Evolutionary conservation across 2,888 invertebrate genomes (phyloP), one percentile per base, ranked within the genome.

Genomic region (Lysandra bellargus): DNA sequence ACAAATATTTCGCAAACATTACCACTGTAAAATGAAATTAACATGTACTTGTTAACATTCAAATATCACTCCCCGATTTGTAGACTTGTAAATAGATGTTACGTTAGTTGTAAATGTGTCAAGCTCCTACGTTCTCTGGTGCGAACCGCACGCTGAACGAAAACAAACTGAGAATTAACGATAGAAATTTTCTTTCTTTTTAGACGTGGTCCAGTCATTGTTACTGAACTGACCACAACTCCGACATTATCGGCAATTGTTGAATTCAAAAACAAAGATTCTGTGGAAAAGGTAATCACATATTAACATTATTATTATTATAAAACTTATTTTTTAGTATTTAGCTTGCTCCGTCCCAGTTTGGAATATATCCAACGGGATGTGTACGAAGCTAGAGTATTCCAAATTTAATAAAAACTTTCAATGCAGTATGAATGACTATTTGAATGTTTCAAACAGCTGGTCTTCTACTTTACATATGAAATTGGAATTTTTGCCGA

Each of bases 151-250:
- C 89, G 87, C 87, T 82, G 89, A 87, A 87, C 86, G 7, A 74
- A 87, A 85, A 83, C 83, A 85, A 87, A 87, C 88, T 90, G 90
- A 92, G 89, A 90, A 93, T 93, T 94, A 94, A 94, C 88, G 85
- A 90, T 88, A 89, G 89, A 89, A 87, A 90, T 92, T 92, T 89
- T 93, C 90, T 94, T 94, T 93, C 90, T 94, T 94, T 94, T 92
- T 94, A 94, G 94, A 94, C 94, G 94, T 94, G 94, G 94, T 94
- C 94, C 94, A 92, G 94, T 94, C 93, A 92, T 94, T 92, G 94
- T 94, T 88, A 94, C 94, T 88, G 94, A 94, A 94, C 92, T 92
- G 94, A 94, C 95, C 93, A 94, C 93, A 89, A 94, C 94, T 91
- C 94, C 94, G 88, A 93, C 94, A 93, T 92, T 94, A 93, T 94